Conservation (phyloP, 2,113 vertebrate species). For the Xenopus borealis region DNA sequence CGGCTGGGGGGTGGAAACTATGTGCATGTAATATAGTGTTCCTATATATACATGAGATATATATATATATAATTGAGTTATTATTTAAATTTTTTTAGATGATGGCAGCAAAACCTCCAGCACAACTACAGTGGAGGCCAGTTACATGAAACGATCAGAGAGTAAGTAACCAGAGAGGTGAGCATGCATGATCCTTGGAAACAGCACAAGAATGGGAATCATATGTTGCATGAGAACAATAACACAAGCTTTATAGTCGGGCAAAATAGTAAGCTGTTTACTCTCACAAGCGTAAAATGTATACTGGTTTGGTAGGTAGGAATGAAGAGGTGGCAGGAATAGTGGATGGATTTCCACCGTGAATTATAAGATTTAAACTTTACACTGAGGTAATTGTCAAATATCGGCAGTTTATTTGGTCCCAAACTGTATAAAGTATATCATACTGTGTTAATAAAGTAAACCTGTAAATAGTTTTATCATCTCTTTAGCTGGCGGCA, state of each 20-base stretch:
- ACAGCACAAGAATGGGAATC: neutral
- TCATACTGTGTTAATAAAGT: neutral
- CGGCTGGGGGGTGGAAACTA: no score
- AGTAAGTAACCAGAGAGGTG: slow-evolving; percentile 67
- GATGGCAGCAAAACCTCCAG: slow-evolving; percentile 78
- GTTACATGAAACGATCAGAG: slow-evolving; percentile 85
- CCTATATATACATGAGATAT: no score
- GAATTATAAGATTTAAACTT: no score
- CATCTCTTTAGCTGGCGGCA: slow-evolving; percentile 73
- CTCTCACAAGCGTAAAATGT: no score
- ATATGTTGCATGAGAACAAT: neutral
- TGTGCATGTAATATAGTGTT: no score
- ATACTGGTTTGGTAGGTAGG: no score
- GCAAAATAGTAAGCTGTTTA: no score
- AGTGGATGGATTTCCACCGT: no score
- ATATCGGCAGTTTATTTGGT: no score
- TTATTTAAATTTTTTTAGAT: slow-evolving; percentile 60
- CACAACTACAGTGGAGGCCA: slow-evolving; percentile 80
- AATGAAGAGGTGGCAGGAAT: no score
- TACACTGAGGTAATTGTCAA: no score
- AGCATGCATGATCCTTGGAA: neutral
- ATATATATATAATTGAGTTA: no score
- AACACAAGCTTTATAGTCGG: neutral
- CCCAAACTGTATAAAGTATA: neutral
- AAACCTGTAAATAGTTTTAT: neutral